Conservation (phyloP, 2,888 invertebrate species). For the Drosophila ustulata region DNA sequence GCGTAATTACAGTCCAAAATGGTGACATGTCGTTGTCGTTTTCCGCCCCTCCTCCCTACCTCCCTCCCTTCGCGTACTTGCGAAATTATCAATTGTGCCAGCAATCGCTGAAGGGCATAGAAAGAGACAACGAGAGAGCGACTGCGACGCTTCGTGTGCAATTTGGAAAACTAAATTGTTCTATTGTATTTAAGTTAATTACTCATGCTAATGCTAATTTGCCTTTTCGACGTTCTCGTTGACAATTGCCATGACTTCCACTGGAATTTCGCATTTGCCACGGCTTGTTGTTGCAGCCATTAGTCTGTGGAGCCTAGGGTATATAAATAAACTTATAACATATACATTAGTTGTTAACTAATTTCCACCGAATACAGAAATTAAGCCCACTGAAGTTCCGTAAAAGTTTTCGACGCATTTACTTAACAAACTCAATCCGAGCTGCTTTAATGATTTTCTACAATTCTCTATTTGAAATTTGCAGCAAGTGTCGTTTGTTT, state of each 20-base stretch:
- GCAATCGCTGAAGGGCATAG: conserved; percentile 5
- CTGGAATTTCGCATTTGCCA: conserved; percentile 16
- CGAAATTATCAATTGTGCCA: conserved; percentile 73
- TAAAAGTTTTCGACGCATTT: not conserved
- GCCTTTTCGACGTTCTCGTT: conserved; percentile 36
- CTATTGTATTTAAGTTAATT: conserved; percentile 81
- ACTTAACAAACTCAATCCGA: too few species aligned
- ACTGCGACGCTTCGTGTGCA: conserved; percentile 54
- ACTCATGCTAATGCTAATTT: conserved; percentile 79
- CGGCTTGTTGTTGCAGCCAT: conserved; percentile 31
- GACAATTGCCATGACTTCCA: conserved; percentile 59
- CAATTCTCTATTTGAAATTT: not conserved
- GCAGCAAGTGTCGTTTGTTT: not conserved
- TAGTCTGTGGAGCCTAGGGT: conserved; percentile 4
- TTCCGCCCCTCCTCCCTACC: not conserved
- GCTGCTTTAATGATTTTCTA: not conserved
- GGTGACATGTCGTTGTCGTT: conserved; percentile 44
- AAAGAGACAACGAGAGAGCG: conserved; percentile 1
- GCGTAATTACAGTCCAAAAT: conserved; percentile 73
- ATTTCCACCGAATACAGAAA: not conserved
- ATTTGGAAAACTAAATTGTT: conserved; percentile 78
- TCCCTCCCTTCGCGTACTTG: conserved; percentile 24
- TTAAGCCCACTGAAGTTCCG: not conserved
- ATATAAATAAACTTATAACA: not conserved
- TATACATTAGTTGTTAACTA: not conserved